Conservation (phyloP, 2,888 invertebrate species). For the Copidosoma aretas region DNA sequence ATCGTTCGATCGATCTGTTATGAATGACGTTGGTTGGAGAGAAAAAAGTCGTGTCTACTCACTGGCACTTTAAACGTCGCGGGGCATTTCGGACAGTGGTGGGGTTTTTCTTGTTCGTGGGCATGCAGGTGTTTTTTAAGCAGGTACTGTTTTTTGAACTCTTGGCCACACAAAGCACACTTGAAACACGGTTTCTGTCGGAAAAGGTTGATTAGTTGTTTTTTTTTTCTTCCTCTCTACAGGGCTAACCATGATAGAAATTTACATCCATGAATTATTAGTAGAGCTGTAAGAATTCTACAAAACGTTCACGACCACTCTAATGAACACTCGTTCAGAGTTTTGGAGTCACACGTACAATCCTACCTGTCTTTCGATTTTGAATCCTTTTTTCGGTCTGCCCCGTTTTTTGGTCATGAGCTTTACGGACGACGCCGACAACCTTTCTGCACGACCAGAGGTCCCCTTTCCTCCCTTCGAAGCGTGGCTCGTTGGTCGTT, state of each 20-base stretch:
- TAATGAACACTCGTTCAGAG: too few species aligned
- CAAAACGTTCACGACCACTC: too few species aligned
- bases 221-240: conserved; percentile 4
- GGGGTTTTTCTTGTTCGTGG: conserved; percentile 68
- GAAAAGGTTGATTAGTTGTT: too few species aligned
- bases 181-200: conserved; percentile 44
- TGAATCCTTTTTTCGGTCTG: conserved; percentile 48
- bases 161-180: conserved; percentile 65
- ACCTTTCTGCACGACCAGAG: conserved; percentile 1
- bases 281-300: too few species aligned
- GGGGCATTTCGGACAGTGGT: conserved; percentile 65
- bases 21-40: conserved; percentile 10
- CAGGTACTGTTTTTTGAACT: conserved; percentile 64
- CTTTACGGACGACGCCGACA: conserved; percentile 26
- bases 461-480: conserved; percentile 1
- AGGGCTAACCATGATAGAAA: too few species aligned
- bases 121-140: conserved; percentile 65
- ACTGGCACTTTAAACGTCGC: conserved; percentile 68
- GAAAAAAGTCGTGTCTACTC: conserved; percentile 42
- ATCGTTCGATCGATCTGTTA: background rate
- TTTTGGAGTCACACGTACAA: too few species aligned
- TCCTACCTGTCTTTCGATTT: too few species aligned
- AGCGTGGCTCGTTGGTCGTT: background rate
- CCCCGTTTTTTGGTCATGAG: conserved; percentile 39
- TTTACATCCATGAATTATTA: too few species aligned